These are phyloP conservation scores for Alosa alosa DNA, from an alignment of 2,113 vertebrate species.

Conservation along the genomic window DNA sequence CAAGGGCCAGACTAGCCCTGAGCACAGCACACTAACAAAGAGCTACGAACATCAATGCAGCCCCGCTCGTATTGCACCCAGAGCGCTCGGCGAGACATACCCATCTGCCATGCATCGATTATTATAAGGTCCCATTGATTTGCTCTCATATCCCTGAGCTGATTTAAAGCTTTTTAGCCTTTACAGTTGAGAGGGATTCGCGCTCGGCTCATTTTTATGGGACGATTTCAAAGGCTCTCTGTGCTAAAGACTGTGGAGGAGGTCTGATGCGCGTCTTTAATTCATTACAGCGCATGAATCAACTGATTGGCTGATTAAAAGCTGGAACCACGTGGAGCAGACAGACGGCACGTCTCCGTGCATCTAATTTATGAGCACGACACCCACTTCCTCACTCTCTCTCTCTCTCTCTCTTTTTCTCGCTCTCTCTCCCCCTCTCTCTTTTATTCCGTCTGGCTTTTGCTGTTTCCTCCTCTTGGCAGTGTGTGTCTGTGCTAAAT, in stretches of 20 bases:
- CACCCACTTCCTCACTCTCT: not conserved
- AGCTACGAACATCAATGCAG: not conserved
- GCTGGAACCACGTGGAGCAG: not conserved
- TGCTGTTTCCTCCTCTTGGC: not conserved
- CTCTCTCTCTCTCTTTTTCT: not conserved
- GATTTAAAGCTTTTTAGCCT: slow-evolving; percentile 9
- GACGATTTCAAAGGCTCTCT: not conserved
- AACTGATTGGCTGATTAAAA: slow-evolving; percentile 9
- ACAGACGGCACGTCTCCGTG: not conserved
- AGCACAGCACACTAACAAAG: not conserved
- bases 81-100: not conserved
- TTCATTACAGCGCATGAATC: not conserved
- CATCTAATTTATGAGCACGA: not conserved
- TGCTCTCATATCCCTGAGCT: not conserved
- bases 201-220: not conserved
- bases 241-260: not conserved
- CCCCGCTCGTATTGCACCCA: not conserved
- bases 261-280: not conserved
- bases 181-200: not conserved
- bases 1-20: not conserved
- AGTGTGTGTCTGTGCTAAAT: not conserved
- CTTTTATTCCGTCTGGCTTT: not conserved
- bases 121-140: not conserved
- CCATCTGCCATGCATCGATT: not conserved
- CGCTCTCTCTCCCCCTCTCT: not conserved